Base-by-base conservation (phyloP, 1,140 invertebrate species). In the Ceratoteleas bidentatus region DNA sequence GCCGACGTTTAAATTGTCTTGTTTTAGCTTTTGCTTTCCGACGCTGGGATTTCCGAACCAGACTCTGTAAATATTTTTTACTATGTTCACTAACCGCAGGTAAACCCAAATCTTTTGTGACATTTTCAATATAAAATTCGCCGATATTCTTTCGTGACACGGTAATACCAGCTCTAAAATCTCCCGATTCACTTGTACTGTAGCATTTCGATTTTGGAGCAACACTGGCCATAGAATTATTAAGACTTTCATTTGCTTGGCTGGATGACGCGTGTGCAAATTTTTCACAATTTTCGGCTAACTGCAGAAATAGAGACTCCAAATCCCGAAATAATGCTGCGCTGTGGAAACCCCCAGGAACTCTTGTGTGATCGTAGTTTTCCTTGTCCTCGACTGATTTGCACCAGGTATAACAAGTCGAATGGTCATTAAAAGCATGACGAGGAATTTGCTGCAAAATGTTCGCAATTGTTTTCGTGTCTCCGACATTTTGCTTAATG, bases 71-170 rank as follows among this genome's bases (percentile, higher is more conserved):
- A 11, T 43, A 43, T 10, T 43, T 43, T 6, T 3, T 10, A 43
- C 9, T 43, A 2, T 43, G 40, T 43, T 11, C n/a, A 10, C 11
- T 43, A 43, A 10, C 9, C 3, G 40, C 3, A 8, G 40, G 8
- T 2, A 43, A 3, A 4, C 40, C 6, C n/a, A 43, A 43, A 6
- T 43, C 40, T 6, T 43, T 43, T 43, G 32, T 24, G 13, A 80
- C 38, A 49, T 69, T 61, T 38, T 40, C 38, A 15, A 72, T 43
- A 64, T 43, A 77, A 24, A 53, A 53, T 9, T 65, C 54, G 0
- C 73, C 68, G n/a, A 58, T 45, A 61, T 84, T 84, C 36, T 84
- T 84, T 56, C 62, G 65, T 61, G 50, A 40, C n/a, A 83, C 65
- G 9, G 72, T 38, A 38, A 65, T 53, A 32, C 16, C 50, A 10